Conservation (phyloP, 2,888 invertebrate species). For the Kryphioiulus occultus region DNA sequence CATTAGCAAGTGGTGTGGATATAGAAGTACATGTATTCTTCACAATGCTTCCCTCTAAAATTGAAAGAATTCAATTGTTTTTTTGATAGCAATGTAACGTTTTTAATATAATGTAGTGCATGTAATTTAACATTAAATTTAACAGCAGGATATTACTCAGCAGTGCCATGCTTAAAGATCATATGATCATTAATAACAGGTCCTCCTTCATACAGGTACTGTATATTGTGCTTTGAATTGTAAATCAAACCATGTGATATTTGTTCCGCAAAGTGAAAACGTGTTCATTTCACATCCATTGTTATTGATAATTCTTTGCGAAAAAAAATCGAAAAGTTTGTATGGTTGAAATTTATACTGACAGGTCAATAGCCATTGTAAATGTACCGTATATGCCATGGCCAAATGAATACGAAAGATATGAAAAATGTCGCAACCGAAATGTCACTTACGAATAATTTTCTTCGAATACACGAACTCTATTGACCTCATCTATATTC, state of each 20-base stretch:
- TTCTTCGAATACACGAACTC: background rate
- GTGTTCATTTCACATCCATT: background rate
- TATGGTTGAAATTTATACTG: background rate
- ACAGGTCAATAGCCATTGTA: background rate
- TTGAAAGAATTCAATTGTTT: too few relatives aligned
- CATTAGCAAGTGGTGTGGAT: too few relatives aligned
- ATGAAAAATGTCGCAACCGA: background rate
- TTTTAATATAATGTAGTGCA: too few relatives aligned
- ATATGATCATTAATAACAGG: background rate
- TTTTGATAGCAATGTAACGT: too few relatives aligned
- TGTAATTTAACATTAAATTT: background rate
- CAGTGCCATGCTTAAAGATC: background rate
- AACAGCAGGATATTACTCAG: background rate
- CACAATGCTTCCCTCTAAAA: too few relatives aligned
- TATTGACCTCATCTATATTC: background rate
- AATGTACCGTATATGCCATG: background rate
- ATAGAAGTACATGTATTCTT: too few relatives aligned
- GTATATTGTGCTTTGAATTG: background rate
- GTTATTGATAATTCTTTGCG: background rate
- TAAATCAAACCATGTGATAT: background rate
- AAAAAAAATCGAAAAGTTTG: background rate
- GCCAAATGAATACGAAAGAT: background rate
- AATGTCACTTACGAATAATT: background rate
- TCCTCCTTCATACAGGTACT: background rate
- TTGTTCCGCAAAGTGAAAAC: background rate